Percentiles rank a stretch among this genome's conserved stretches.
Evolutionary conservation across 2,888 invertebrate species (phyloP).

Genomic region (Diploptera punctata): DNA sequence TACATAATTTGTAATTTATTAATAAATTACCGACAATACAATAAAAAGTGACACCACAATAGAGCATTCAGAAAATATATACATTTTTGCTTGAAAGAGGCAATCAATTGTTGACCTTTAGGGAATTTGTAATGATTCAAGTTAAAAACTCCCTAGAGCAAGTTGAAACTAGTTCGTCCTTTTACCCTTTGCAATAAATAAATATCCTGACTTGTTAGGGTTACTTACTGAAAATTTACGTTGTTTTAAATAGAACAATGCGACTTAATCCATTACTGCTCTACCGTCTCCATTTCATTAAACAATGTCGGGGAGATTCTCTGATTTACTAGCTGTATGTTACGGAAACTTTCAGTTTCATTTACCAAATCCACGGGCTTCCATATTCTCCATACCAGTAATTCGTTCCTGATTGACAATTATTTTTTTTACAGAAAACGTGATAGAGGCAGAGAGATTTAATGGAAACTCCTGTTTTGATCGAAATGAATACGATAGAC

Average conservation of each 20-base stretch:
- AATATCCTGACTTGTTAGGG: too few species aligned
- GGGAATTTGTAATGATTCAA: too few species aligned
- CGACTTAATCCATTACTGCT: not conserved
- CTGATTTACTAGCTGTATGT: constrained; percentile 3
- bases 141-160: too few species aligned
- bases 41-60: too few species aligned
- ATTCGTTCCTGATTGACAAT: constrained; percentile 27
- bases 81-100: too few species aligned
- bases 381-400: not conserved
- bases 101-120: too few species aligned
- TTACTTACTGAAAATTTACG: too few species aligned
- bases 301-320: not conserved
- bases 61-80: too few species aligned
- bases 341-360: constrained; percentile 19
- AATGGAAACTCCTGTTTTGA: constrained; percentile 8
- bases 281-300: not conserved
- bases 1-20: too few species aligned
- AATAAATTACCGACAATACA: too few species aligned
- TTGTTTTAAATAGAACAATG: not conserved
- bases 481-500: not conserved
- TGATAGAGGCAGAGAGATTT: constrained; percentile 19
- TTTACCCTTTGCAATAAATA: too few species aligned
- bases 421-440: constrained; percentile 26
- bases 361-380: constrained; percentile 15
- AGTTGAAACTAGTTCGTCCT: too few species aligned